Evolutionary conservation across 2,113 vertebrate species (phyloP).

Genomic region (Mustela lutreola): DNA sequence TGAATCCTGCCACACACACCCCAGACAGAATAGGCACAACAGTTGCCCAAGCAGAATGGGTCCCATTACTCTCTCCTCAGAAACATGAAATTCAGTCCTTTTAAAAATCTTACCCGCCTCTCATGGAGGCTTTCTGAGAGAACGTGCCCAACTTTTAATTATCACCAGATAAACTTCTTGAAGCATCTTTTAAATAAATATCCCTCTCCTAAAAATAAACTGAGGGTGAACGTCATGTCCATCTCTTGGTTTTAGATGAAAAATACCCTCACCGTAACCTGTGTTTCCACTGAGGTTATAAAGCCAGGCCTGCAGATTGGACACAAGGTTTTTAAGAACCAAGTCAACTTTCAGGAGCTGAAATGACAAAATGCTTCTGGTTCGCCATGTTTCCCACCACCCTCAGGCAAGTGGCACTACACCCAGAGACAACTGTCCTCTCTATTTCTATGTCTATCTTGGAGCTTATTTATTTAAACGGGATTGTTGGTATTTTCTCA

Average conservation of each 20-base stretch:
- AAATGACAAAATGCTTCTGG: conserved; percentile 4
- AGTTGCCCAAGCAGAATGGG: background rate
- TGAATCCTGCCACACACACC: background rate
- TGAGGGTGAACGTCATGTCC: background rate
- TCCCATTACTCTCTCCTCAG: background rate
- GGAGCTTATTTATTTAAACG: background rate
- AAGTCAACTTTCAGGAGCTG: background rate
- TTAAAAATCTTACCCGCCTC: background rate
- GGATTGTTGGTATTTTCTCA: background rate
- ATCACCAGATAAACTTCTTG: background rate
- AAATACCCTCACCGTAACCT: background rate
- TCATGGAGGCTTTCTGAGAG: background rate
- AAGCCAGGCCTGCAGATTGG: background rate
- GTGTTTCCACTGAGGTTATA: background rate
- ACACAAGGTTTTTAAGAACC: background rate
- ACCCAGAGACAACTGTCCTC: background rate
- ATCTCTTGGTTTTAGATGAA: conserved; percentile 33
- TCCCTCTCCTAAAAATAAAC: background rate
- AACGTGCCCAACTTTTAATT: background rate
- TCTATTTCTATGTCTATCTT: background rate
- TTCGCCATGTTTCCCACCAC: background rate
- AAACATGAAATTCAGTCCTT: background rate
- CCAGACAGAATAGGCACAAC: background rate
- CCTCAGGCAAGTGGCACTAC: background rate
- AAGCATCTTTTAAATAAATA: background rate